These are phyloP conservation scores for Panthera leo DNA, from an alignment of 2,113 vertebrate species.

Conservation along the genomic window DNA sequence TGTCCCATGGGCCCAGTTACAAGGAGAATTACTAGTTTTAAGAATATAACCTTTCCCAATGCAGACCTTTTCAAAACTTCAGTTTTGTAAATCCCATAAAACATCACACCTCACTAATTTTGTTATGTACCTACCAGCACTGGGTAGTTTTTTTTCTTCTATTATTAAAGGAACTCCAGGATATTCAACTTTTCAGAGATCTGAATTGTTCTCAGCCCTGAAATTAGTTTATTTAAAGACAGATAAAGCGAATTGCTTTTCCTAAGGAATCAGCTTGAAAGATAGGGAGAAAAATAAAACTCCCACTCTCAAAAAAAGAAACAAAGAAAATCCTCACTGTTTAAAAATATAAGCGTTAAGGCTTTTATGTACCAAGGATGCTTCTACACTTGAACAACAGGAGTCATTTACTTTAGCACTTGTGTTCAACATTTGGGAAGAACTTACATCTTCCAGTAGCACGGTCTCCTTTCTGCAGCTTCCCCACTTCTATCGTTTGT, in stretches of 20 bases:
- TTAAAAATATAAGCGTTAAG: not conserved
- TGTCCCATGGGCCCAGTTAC: not conserved
- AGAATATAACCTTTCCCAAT: not conserved
- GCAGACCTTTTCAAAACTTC: not conserved
- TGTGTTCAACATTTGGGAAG: not conserved
- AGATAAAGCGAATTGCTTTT: conserved; percentile 21
- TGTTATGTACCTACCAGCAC: not conserved
- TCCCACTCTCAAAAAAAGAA: not conserved
- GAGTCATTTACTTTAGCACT: not conserved
- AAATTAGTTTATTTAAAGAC: not conserved
- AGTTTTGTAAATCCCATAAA: not conserved
- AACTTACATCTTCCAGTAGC: not conserved
- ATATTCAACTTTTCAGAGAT: conserved; percentile 26
- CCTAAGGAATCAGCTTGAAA: conserved; percentile 25
- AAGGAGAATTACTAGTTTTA: not conserved
- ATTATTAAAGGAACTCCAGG: not conserved
- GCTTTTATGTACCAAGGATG: not conserved
- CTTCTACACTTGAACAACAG: not conserved
- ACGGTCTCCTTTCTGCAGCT: not conserved
- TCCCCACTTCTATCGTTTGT: not conserved
- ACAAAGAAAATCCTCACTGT: not conserved
- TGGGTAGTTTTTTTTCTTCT: not conserved
- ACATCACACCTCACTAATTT: not conserved
- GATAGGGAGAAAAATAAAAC: not conserved
- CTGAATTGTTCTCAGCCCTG: not conserved